A percentile compares a stretch with the other conserved stretches of the same genome.
Evolutionary conservation across 2,888 invertebrate genomes (phyloP).

Genomic region (Achlya flavicornis): DNA sequence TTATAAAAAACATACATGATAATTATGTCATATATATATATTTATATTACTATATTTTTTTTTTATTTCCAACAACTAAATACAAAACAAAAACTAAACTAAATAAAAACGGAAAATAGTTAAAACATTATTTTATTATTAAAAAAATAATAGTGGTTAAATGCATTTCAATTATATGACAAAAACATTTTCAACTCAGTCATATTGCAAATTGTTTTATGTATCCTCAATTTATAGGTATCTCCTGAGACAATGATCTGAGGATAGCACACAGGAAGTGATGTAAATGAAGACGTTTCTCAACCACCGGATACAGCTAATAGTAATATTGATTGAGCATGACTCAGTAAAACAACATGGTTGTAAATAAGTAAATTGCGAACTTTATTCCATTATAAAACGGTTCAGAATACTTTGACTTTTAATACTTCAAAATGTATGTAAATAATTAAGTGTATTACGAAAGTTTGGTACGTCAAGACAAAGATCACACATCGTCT

Average conservation of each 20-base stretch:
- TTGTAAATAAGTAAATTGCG: constrained; percentile 18
- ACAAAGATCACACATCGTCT: neutral
- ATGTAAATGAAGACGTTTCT: constrained; percentile 27
- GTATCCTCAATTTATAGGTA: constrained; percentile 1
- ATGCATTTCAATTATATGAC: too few species aligned
- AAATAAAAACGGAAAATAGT: too few species aligned
- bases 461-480: neutral
- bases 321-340: constrained; percentile 37
- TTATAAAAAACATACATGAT: too few species aligned
- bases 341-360: constrained; percentile 17
- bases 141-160: too few species aligned
- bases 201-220: neutral
- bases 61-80: too few species aligned
- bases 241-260: constrained; percentile 1
- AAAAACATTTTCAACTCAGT: neutral
- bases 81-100: too few species aligned
- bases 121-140: too few species aligned
- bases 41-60: too few species aligned
- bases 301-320: constrained; percentile 53
- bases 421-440: too few species aligned
- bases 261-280: constrained; percentile 38
- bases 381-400: neutral
- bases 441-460: too few species aligned
- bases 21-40: too few species aligned
- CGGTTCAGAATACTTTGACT: neutral